Evolutionary conservation across 2,888 invertebrate genomes (phyloP).

Genomic region (Pelosia muscerda): DNA sequence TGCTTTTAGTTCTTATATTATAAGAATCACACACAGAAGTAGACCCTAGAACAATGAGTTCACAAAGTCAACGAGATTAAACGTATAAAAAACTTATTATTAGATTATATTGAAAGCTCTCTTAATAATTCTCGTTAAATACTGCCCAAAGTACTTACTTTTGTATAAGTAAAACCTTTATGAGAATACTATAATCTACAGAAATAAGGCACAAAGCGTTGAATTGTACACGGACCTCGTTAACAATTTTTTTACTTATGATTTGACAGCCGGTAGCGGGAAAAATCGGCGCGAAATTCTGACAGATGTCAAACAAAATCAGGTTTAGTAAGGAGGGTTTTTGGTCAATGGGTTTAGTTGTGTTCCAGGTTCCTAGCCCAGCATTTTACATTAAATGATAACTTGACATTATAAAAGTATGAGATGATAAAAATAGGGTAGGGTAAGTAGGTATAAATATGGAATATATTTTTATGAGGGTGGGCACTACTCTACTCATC

Average conservation of each 20-base stretch:
- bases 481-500: too few species aligned
- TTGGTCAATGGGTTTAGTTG: too few species aligned
- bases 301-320: slow-evolving; percentile 11
- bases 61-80: background rate
- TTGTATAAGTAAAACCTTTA: background rate
- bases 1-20: background rate
- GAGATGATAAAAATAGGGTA: too few species aligned
- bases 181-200: background rate
- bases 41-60: background rate
- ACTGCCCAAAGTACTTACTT: slow-evolving; percentile 10
- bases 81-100: background rate
- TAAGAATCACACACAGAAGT: background rate
- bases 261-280: slow-evolving; percentile 66
- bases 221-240: slow-evolving; percentile 46
- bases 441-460: too few species aligned
- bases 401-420: too few species aligned
- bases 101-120: background rate
- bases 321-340: too few species aligned
- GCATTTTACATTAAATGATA: too few species aligned
- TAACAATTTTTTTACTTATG: slow-evolving; percentile 36
- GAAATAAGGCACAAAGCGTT: slow-evolving; percentile 49
- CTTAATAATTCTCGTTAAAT: background rate
- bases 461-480: too few species aligned
- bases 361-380: background rate
- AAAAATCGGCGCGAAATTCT: slow-evolving; percentile 70